These are phyloP conservation scores for Calameuta filiformis DNA, from an alignment of 2,888 invertebrate genomes.

Conservation along the genomic window DNA sequence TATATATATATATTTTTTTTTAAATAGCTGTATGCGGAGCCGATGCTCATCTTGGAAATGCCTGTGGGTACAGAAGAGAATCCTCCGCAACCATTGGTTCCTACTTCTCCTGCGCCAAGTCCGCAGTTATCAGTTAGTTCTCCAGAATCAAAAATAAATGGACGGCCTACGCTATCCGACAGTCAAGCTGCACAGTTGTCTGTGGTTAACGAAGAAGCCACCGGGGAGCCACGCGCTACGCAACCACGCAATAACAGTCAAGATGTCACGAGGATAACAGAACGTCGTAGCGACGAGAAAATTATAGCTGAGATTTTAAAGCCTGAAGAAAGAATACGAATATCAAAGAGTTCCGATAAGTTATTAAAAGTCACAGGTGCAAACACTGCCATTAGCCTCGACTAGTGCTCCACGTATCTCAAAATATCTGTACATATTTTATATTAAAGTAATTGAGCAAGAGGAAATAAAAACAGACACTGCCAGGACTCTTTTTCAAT, in stretches of 20 bases:
- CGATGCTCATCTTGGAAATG: constrained; percentile 53
- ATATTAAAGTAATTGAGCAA: constrained; percentile 49
- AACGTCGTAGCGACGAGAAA: constrained; percentile 58
- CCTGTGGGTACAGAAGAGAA: constrained; percentile 40
- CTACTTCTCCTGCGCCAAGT: constrained; percentile 28
- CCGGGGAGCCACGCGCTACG: constrained; percentile 32
- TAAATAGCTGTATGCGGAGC: constrained; percentile 62
- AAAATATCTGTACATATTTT: constrained; percentile 62
- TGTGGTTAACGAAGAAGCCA: constrained; percentile 44
- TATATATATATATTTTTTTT: constrained; percentile 4
- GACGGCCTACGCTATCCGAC: constrained; percentile 47
- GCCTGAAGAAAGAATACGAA: constrained; percentile 56
- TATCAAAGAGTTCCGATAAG: constrained; percentile 51
- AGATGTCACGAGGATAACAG: constrained; percentile 29
- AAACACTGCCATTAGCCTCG: constrained; percentile 64
- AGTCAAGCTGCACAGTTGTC: constrained; percentile 43
- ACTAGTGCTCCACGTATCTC: constrained; percentile 50
- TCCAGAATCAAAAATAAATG: constrained; percentile 55
- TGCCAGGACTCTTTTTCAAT: constrained; percentile 10
- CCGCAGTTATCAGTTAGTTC: constrained; percentile 34
- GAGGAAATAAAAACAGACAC: constrained; percentile 40
- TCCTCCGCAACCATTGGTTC: constrained; percentile 28
- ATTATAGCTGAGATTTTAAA: constrained; percentile 64
- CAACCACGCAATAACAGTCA: constrained; percentile 35
- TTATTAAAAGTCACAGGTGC: constrained; percentile 58